Conservation (phyloP, 2,797 vertebrate species). For the Psittacula derbiana region DNA sequence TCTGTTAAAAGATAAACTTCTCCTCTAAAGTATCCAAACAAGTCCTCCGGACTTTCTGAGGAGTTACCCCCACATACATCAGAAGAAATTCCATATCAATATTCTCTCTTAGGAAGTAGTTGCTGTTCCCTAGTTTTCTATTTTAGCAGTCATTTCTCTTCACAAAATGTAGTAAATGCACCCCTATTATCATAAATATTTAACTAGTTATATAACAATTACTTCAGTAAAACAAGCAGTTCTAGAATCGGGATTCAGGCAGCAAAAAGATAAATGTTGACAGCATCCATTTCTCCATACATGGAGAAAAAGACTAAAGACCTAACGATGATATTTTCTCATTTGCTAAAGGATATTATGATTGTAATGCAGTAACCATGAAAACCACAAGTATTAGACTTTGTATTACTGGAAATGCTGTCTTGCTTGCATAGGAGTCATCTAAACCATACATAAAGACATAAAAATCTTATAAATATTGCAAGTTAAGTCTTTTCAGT, state of each 20-base stretch:
- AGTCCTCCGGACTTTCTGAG: background rate
- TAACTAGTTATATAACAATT: background rate
- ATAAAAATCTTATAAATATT: background rate
- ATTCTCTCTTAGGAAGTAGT: background rate
- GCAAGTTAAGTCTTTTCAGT: background rate
- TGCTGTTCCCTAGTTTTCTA: background rate
- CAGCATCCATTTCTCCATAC: background rate
- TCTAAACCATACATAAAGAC: background rate
- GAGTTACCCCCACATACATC: background rate
- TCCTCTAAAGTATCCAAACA: background rate
- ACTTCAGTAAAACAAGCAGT: background rate
- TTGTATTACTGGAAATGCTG: constrained; percentile 50
- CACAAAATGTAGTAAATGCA: background rate
- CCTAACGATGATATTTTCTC: constrained; percentile 42
- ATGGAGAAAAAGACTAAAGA: constrained; percentile 18
- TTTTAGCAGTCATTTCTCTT: background rate
- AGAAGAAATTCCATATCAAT: background rate
- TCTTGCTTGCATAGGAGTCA: background rate
- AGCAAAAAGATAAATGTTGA: background rate
- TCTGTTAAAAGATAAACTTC: background rate
- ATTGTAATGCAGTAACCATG: constrained; percentile 50
- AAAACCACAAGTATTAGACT: constrained; percentile 63
- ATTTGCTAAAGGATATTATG: constrained; percentile 43
- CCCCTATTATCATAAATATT: background rate
- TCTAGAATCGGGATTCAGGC: background rate